phyloP scores from a whole-genome alignment of 2,113 vertebrate species.

The Orthonyx spaldingii region DNA sequence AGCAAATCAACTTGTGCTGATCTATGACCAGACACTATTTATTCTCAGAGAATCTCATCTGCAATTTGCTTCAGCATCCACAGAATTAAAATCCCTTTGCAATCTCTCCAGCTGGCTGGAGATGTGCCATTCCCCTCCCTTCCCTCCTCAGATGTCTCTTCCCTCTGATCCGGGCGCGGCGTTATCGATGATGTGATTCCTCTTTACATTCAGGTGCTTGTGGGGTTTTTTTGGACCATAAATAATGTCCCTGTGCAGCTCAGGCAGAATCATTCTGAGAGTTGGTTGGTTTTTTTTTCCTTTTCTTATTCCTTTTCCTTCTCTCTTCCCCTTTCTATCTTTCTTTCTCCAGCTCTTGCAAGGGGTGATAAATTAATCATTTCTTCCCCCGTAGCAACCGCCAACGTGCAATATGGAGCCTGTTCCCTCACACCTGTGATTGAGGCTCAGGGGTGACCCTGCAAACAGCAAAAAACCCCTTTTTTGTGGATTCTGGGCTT shows the following conservation, averaged over 20 bases:
- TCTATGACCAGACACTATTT: not conserved
- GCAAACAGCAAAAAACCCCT: not conserved
- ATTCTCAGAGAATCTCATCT: not conserved
- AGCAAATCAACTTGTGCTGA: constrained; percentile 22
- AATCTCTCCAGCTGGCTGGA: not conserved
- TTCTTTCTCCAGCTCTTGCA: constrained; percentile 4
- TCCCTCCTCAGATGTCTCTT: not conserved
- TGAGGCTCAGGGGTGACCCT: not conserved
- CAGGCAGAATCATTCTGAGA: not conserved
- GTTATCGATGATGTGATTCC: not conserved
- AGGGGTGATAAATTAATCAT: constrained; percentile 44
- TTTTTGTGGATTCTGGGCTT: not conserved
- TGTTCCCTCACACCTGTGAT: not conserved
- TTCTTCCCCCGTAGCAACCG: not conserved
- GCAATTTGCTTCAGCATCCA: constrained; percentile 7
- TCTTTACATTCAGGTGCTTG: constrained; percentile 42
- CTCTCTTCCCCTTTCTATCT: not conserved
- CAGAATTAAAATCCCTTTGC: constrained; percentile 32
- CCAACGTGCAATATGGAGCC: not conserved
- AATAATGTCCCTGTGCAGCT: constrained; percentile 32
- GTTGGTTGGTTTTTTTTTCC: not conserved
- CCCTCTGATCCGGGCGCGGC: not conserved
- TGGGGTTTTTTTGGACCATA: constrained; percentile 15
- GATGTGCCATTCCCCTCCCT: not conserved
- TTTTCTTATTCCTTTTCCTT: not conserved